Evolutionary conservation across 2,113 vertebrate species (phyloP).

Genomic region (Sphyrna mokarran): DNA sequence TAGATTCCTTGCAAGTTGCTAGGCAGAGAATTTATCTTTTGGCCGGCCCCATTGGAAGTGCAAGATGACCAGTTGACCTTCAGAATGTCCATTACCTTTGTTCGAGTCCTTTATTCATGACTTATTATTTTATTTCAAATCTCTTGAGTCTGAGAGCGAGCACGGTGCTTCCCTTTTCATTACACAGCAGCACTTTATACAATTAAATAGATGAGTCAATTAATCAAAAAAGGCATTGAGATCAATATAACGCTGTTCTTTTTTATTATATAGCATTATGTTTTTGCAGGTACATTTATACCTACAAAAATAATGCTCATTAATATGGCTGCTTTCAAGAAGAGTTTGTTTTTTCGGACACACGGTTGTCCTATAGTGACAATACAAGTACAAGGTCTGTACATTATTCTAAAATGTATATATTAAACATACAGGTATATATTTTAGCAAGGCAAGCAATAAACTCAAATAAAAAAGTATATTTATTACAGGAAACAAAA

Average conservation of each 20-base stretch:
- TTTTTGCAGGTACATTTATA: neutral
- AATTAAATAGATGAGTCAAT: constrained; percentile 29
- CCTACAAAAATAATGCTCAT: neutral
- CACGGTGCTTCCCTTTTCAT: constrained; percentile 20
- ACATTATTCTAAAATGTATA: neutral
- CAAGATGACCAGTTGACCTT: constrained; percentile 21
- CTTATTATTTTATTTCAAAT: constrained; percentile 25
- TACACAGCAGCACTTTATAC: constrained; percentile 19
- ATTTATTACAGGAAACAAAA: neutral
- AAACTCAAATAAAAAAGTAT: neutral
- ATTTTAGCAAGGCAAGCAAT: neutral
- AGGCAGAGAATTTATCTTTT: neutral
- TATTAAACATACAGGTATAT: neutral
- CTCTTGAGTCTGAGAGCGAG: constrained; percentile 18
- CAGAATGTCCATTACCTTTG: constrained; percentile 8
- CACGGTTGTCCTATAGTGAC: neutral
- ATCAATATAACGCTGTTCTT: neutral
- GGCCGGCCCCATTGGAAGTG: neutral
- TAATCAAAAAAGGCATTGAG: constrained; percentile 16
- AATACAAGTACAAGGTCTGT: neutral
- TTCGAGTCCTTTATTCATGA: constrained; percentile 5
- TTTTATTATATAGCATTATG: neutral
- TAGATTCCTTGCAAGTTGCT: neutral
- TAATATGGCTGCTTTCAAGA: neutral
- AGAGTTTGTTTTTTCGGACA: neutral